Conservation (phyloP, 2,113 vertebrate genomes). For the Larimichthys polyactis region DNA sequence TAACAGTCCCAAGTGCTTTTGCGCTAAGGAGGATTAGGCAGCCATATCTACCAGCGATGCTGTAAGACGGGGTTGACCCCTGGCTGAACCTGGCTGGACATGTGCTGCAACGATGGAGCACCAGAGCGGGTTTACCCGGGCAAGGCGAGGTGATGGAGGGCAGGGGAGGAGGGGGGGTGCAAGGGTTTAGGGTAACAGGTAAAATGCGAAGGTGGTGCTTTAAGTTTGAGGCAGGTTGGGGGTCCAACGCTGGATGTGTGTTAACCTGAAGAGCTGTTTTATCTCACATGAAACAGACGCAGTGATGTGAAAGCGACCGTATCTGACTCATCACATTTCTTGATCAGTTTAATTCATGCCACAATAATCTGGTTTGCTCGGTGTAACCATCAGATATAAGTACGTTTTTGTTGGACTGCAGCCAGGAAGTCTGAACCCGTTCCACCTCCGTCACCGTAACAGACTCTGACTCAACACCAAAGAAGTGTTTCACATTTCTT, state of each 20-base stretch:
- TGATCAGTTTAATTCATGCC: too few species aligned
- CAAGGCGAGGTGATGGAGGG: neutral
- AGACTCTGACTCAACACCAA: neutral
- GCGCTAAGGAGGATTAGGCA: conserved; percentile 85
- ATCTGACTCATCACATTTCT: too few species aligned
- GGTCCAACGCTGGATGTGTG: too few species aligned
- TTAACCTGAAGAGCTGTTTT: too few species aligned
- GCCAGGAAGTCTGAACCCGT: neutral
- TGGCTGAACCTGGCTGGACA: conserved; percentile 81
- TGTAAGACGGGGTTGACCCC: conserved; percentile 84
- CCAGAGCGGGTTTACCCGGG: conserved; percentile 24
- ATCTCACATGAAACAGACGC: neutral
- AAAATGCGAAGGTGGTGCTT: conserved; percentile 6
- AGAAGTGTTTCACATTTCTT: neutral
- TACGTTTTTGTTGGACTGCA: neutral
- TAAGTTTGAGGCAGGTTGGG: neutral
- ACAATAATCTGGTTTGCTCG: neutral
- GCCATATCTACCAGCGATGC: conserved; percentile 81
- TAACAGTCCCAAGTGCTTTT: conserved; percentile 83
- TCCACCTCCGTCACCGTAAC: neutral
- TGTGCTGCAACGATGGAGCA: conserved; percentile 62
- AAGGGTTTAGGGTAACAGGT: conserved; percentile 20
- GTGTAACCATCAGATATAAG: neutral
- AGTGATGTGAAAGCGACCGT: neutral
- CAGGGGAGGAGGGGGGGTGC: neutral